Conservation (phyloP, 2,113 vertebrate species). For the Osmerus eperlanus region DNA sequence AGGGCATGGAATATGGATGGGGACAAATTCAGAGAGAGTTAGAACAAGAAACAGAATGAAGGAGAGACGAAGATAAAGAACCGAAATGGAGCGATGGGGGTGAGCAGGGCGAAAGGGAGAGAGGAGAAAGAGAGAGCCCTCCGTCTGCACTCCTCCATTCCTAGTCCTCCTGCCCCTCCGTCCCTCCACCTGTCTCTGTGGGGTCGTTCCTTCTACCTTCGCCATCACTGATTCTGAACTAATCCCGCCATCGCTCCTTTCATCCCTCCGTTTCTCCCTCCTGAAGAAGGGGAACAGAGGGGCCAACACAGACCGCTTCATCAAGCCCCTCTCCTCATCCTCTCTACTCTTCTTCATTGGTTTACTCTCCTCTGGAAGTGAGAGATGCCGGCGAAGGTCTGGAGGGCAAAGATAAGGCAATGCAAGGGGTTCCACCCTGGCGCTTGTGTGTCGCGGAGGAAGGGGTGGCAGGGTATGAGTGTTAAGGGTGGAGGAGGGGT, state of each 20-base stretch:
- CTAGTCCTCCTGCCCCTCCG: conserved; percentile 37
- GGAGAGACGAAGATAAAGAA: background rate
- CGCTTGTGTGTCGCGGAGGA: too few relatives aligned
- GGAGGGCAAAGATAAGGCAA: conserved; percentile 45
- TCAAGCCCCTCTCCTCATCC: background rate
- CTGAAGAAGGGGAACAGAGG: background rate
- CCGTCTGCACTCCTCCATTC: conserved; percentile 22
- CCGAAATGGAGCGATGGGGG: background rate
- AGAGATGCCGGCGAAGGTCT: conserved; percentile 27
- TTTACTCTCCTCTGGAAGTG: conserved; percentile 17
- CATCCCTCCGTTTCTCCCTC: conserved; percentile 36
- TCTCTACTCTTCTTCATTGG: background rate
- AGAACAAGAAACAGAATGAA: too few relatives aligned
- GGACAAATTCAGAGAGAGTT: background rate
- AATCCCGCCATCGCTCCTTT: background rate
- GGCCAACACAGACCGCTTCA: background rate
- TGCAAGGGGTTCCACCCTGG: background rate
- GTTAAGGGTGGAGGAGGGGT: background rate
- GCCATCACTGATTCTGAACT: background rate
- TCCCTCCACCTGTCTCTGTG: conserved; percentile 33
- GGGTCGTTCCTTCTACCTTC: conserved; percentile 7
- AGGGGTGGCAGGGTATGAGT: background rate
- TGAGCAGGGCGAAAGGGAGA: background rate
- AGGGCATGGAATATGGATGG: background rate
- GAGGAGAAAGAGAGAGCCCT: background rate